These are phyloP conservation scores for Eucidaris tribuloides DNA, from an alignment of 35 echinoderm and acorn worm genomes.

Conservation along the genomic window DNA sequence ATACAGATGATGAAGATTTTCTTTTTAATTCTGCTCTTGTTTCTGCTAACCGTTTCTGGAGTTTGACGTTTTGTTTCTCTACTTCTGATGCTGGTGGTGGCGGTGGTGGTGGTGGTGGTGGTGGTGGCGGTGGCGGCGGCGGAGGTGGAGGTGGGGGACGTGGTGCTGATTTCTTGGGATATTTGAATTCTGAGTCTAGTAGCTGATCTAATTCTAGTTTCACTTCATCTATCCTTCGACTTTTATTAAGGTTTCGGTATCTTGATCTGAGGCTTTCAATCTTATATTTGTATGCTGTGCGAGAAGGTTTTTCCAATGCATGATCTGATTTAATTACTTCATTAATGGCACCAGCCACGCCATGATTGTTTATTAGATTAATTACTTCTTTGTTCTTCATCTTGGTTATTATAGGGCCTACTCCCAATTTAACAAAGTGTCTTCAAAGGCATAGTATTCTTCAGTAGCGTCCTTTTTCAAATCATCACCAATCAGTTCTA, in stretches of 20 bases:
- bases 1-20: not conserved
- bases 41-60: not conserved
- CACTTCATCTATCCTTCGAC: not conserved
- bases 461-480: not conserved
- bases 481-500: no score
- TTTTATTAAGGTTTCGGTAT: not conserved
- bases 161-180: constrained; percentile 13
- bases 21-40: constrained; percentile 35
- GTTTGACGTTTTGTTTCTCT: not conserved
- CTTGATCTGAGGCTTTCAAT: not conserved
- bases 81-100: not conserved
- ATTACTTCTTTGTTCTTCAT: constrained; percentile 1
- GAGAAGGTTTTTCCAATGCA: not conserved
- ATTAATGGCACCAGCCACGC: constrained; percentile 7
- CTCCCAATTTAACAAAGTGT: not conserved
- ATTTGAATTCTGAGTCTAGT: constrained; percentile 14
- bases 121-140: not conserved
- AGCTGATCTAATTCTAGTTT: constrained; percentile 10
- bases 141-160: not conserved
- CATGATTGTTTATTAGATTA: constrained; percentile 16
- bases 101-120: not conserved
- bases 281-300: constrained; percentile 7
- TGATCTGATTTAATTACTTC: constrained; percentile 15
- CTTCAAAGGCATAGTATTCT: not conserved
- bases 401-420: no score